Conservation (phyloP, 2,888 invertebrate species). For the Diogma glabrata region DNA sequence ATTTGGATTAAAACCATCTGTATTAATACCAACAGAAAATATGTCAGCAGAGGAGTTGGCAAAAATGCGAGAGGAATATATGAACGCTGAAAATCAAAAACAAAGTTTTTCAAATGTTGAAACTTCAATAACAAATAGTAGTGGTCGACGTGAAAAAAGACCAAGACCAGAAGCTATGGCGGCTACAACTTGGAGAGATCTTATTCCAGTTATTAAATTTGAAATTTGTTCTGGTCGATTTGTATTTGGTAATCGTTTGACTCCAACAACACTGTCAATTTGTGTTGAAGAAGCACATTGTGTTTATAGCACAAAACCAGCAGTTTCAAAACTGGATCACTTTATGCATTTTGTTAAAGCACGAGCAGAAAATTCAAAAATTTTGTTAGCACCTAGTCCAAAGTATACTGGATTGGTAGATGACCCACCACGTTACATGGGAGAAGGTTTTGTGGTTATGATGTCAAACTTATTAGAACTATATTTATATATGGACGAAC, state of each 20-base stretch:
- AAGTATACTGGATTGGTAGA: conserved; percentile 88
- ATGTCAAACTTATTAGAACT: conserved; percentile 90
- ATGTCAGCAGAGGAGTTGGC: conserved; percentile 42
- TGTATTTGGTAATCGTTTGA: conserved; percentile 88
- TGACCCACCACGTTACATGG: conserved; percentile 95
- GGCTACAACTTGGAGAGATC: conserved; percentile 86
- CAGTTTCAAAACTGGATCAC: conserved; percentile 83
- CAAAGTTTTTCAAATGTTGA: conserved; percentile 34
- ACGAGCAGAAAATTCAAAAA: conserved; percentile 89
- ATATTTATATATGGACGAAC: conserved; percentile 96
- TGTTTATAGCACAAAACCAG: conserved; percentile 90
- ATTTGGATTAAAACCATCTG: conserved; percentile 71
- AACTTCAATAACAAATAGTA: conserved; percentile 16
- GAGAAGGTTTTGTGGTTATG: conserved; percentile 94
- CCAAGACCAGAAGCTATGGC: conserved; percentile 68
- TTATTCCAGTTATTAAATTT: conserved; percentile 92
- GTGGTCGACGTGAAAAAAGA: conserved; percentile 27
- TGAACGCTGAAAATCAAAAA: conserved; percentile 51
- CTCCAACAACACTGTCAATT: conserved; percentile 86
- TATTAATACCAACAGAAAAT: conserved; percentile 50
- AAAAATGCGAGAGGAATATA: conserved; percentile 42
- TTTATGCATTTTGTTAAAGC: conserved; percentile 95
- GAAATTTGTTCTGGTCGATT: conserved; percentile 85
- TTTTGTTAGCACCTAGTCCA: conserved; percentile 91
- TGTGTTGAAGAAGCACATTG: conserved; percentile 90